phyloP scores from a whole-genome alignment of 1,140 invertebrate species.

The Temnothorax nylanderi region DNA sequence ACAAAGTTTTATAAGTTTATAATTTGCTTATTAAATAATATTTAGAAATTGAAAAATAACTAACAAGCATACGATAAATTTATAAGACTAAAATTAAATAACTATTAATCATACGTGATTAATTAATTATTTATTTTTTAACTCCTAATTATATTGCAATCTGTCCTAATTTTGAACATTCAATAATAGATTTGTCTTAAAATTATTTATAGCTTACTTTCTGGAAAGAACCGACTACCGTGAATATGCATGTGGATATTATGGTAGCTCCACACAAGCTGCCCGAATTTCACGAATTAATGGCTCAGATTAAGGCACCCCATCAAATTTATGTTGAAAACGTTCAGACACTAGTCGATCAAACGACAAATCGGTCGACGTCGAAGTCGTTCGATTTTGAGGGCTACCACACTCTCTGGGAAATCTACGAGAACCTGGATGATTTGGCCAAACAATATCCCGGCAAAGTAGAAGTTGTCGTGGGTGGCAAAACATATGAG shows the following conservation, averaged over 20 bases:
- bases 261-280: background rate
- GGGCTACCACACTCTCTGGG: background rate
- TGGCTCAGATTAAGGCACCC: background rate
- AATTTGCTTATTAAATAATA: background rate
- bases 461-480: background rate
- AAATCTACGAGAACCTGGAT: background rate
- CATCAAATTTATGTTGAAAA: background rate
- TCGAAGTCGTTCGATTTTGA: background rate
- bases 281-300: background rate
- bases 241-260: background rate
- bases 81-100: background rate
- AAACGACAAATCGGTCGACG: background rate
- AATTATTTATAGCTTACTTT: background rate
- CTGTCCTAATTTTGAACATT: too few relatives aligned
- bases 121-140: too few relatives aligned
- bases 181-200: background rate
- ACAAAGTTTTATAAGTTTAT: background rate
- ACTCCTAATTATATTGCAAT: too few relatives aligned
- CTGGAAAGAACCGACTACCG: background rate
- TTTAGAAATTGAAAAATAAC: background rate
- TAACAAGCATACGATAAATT: background rate
- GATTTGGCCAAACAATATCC: background rate
- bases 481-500: background rate
- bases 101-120: background rate
- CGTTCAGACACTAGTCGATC: background rate